Percentiles rank a stretch among this genome's conserved stretches.
Conservation (phyloP, 2,113 vertebrate species). For the Murina feae region DNA sequence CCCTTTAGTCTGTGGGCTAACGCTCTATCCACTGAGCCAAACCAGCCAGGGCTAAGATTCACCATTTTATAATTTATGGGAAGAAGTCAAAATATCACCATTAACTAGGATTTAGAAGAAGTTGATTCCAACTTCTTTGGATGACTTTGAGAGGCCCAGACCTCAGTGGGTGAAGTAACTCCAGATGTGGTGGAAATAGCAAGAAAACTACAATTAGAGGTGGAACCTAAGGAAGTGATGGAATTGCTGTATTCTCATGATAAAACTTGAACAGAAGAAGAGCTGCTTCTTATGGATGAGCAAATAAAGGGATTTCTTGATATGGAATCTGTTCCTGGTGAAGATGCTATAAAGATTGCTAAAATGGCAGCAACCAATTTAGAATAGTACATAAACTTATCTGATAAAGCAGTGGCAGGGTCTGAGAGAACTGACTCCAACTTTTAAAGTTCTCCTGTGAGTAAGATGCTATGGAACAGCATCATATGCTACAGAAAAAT, state of each 20-base stretch:
- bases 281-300: background rate
- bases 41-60: no score
- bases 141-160: background rate
- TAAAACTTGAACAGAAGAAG: background rate
- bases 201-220: background rate
- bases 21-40: no score
- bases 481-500: background rate
- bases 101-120: background rate
- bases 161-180: background rate
- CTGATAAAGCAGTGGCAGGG: background rate
- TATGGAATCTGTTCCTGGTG: background rate
- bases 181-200: background rate
- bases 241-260: background rate
- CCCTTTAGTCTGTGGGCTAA: no score
- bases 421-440: background rate
- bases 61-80: background rate
- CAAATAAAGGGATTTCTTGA: background rate
- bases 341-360: background rate
- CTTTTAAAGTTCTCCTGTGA: background rate
- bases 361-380: background rate
- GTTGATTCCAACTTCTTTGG: background rate
- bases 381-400: background rate
- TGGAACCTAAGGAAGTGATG: background rate
- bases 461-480: background rate
- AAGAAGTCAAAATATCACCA: background rate